Evolutionary conservation across 2,113 vertebrate species (phyloP).

Genomic region (Phalacrocorax pelagicus): DNA sequence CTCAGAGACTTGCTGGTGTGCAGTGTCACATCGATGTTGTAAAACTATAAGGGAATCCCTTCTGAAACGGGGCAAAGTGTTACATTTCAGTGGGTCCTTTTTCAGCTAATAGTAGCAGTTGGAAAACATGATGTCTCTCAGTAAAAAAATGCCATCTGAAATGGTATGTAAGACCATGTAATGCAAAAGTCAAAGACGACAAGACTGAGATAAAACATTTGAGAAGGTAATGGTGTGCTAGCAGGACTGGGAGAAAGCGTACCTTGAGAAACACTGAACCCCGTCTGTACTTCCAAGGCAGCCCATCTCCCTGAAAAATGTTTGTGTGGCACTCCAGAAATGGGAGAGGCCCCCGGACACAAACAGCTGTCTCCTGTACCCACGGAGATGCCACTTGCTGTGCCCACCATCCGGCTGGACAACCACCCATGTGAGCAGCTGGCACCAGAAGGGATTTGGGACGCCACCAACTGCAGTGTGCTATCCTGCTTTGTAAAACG

Average conservation of each 20-base stretch:
- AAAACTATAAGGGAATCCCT: neutral
- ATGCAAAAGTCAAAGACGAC: neutral
- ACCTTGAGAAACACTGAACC: neutral
- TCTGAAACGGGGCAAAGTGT: neutral
- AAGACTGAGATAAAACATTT: neutral
- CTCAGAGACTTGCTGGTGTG: neutral
- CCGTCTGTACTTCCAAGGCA: neutral
- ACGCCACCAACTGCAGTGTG: neutral
- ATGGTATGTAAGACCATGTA: neutral
- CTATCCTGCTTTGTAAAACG: neutral
- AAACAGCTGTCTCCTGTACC: neutral
- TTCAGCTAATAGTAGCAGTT: neutral
- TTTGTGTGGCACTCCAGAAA: neutral
- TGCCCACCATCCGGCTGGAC: fast-evolving
- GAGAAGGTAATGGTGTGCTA: neutral
- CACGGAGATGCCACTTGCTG: neutral
- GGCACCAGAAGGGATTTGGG: neutral
- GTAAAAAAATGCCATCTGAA: neutral
- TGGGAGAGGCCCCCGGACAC: neutral
- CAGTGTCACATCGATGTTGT: neutral
- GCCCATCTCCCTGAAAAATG: neutral
- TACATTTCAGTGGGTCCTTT: neutral
- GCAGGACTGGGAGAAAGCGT: neutral
- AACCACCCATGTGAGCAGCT: neutral
- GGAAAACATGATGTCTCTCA: neutral